These are phyloP conservation scores for Rhodinocichla rosea DNA, from an alignment of 2,113 vertebrate species.

Conservation along the genomic window DNA sequence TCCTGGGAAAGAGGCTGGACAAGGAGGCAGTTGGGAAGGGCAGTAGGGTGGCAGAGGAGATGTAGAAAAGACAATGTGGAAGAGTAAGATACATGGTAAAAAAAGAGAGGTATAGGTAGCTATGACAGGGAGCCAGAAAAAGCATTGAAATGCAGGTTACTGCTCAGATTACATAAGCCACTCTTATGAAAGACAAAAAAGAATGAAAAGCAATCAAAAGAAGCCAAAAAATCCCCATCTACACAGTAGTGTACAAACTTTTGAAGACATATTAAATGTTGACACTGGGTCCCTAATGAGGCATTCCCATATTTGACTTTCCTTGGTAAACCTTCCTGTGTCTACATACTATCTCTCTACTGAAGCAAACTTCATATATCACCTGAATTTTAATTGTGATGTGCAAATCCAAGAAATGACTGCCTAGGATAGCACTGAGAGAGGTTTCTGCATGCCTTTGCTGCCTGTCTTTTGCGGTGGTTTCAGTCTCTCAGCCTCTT, in stretches of 20 bases:
- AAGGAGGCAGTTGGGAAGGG: background rate
- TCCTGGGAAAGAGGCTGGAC: background rate
- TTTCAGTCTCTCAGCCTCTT: background rate
- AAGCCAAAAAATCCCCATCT: accelerated
- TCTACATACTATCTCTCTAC: background rate
- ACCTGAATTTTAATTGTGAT: background rate
- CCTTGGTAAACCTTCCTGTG: background rate
- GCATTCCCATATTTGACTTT: background rate
- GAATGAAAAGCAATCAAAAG: background rate
- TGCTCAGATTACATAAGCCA: background rate
- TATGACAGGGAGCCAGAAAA: background rate
- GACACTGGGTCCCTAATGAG: background rate
- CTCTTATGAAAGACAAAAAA: background rate
- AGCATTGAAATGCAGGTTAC: background rate
- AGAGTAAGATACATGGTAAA: background rate
- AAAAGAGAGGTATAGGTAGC: background rate
- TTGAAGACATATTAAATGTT: background rate
- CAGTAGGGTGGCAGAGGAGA: background rate
- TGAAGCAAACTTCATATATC: background rate
- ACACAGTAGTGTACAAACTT: background rate
- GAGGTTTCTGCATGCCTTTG: conserved; percentile 1
- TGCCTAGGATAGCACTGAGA: background rate
- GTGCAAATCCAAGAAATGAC: background rate
- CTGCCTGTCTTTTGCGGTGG: background rate
- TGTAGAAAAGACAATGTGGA: background rate